Percentiles rank a stretch among this genome's conserved stretches.
Conservation (phyloP, 2,797 vertebrate genomes). For the Rhyacichthys aspro region DNA sequence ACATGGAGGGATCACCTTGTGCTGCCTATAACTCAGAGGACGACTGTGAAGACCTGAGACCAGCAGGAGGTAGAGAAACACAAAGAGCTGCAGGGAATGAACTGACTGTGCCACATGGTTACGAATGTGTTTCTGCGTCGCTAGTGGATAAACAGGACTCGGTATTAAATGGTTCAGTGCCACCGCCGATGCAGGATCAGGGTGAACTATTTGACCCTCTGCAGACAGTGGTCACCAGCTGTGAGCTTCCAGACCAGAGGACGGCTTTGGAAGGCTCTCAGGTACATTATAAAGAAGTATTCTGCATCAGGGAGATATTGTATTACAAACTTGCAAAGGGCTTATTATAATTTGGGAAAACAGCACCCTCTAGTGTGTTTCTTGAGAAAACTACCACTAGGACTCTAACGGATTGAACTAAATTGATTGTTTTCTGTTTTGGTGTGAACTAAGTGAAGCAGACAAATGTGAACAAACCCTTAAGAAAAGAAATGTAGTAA, state of each 20-base stretch:
- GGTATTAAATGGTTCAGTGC: constrained; percentile 64
- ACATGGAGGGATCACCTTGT: constrained; percentile 59
- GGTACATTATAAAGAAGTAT: constrained; percentile 59
- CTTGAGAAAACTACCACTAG: too few species aligned
- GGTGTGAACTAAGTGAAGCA: too few species aligned
- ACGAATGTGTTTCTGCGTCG: constrained; percentile 59
- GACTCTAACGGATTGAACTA: too few species aligned
- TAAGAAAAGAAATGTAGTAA: too few species aligned
- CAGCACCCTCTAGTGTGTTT: too few species aligned
- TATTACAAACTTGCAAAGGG: too few species aligned
- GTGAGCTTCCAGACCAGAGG: constrained; percentile 81
- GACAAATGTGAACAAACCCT: too few species aligned
- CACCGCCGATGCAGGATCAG: constrained; percentile 52
- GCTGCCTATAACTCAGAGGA: constrained; percentile 52
- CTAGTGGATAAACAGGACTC: constrained; percentile 53
- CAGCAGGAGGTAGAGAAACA: constrained; percentile 5
- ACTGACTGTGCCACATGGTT: constrained; percentile 31
- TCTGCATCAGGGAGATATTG: too few species aligned
- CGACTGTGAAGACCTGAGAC: constrained; percentile 49
- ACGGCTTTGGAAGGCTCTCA: constrained; percentile 84
- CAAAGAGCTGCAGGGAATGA: constrained; percentile 30
- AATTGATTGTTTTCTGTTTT: too few species aligned
- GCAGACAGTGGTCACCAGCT: constrained; percentile 81
- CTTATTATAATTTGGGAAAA: too few species aligned
- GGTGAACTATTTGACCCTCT: constrained; percentile 80